Conservation (phyloP, 2,113 vertebrate genomes). For the Colaptes auratus region DNA sequence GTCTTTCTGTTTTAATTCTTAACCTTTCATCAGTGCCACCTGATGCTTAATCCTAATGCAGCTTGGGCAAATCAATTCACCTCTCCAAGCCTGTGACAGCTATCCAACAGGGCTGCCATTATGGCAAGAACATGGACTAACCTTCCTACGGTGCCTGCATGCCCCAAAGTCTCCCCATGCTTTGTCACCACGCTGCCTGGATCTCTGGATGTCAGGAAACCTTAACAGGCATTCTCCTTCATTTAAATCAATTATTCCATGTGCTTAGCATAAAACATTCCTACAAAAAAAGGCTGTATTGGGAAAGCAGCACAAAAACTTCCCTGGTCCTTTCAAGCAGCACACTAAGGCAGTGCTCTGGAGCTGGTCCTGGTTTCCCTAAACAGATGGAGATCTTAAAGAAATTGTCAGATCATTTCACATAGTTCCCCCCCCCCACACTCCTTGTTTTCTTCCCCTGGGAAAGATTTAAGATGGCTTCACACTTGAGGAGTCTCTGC, state of each 20-base stretch:
- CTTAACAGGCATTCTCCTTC: not conserved
- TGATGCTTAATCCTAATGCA: not conserved
- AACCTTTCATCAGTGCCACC: not conserved
- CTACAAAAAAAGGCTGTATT: not conserved
- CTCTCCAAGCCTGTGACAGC: not conserved
- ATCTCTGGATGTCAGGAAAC: not conserved
- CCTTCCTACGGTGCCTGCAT: not conserved
- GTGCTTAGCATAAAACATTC: not conserved
- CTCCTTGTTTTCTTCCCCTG: not conserved
- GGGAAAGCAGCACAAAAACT: not conserved
- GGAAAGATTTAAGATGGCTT: not conserved
- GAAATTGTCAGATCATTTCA: not conserved
- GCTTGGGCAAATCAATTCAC: not conserved
- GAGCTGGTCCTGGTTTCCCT: not conserved
- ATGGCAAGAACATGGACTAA: not conserved
- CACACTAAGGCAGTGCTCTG: not conserved
- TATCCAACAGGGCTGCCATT: not conserved
- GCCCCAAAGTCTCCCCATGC: not conserved
- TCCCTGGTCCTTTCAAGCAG: not conserved
- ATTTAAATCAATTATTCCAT: not conserved
- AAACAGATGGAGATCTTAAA: not conserved
- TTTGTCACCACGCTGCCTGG: not conserved
- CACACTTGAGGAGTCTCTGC: not conserved
- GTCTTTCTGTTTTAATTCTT: not conserved
- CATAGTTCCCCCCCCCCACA: not conserved